A percentile compares a stretch with the other conserved stretches of the same genome.
Conservation (phyloP, 2,888 invertebrate species). For the Griposia aprilina region DNA sequence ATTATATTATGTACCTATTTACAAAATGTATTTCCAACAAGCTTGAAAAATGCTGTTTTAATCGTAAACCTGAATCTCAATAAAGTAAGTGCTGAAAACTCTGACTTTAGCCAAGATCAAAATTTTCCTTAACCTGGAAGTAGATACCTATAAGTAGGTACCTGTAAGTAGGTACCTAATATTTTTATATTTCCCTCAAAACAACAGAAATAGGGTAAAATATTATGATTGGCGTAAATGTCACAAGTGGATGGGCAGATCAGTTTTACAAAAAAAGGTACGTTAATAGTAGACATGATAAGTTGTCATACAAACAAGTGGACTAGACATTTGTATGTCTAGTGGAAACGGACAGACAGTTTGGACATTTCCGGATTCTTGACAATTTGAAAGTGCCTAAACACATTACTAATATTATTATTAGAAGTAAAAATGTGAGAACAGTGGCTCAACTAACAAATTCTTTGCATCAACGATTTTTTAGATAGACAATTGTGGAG, state of each 20-base stretch:
- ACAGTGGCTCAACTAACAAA: no score
- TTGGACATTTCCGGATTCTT: slow-evolving; percentile 49
- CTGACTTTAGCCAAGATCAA: neutral
- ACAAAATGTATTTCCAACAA: neutral
- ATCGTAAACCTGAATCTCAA: slow-evolving; percentile 22
- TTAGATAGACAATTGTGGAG: neutral
- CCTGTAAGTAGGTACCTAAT: neutral
- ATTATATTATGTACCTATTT: neutral
- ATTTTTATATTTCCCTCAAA: neutral
- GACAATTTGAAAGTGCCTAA: slow-evolving; percentile 23
- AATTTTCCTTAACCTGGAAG: slow-evolving; percentile 11
- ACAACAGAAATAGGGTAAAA: slow-evolving; percentile 39
- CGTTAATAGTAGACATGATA: slow-evolving; percentile 38
- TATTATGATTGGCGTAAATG: slow-evolving; percentile 54
- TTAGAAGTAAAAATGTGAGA: neutral
- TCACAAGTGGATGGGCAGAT: slow-evolving; percentile 33
- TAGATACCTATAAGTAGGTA: neutral
- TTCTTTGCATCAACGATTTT: neutral
- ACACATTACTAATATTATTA: slow-evolving; percentile 2
- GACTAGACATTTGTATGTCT: slow-evolving; percentile 37
- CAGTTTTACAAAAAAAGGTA: slow-evolving; percentile 13
- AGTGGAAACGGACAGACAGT: slow-evolving; percentile 16
- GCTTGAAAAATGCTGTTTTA: neutral
- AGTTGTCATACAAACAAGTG: slow-evolving; percentile 53
- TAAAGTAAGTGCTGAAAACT: neutral